Evolutionary conservation across 1,140 invertebrate genomes (phyloP), one percentile per base, ranked within the genome.

Genomic region (Bombus fervidus): DNA sequence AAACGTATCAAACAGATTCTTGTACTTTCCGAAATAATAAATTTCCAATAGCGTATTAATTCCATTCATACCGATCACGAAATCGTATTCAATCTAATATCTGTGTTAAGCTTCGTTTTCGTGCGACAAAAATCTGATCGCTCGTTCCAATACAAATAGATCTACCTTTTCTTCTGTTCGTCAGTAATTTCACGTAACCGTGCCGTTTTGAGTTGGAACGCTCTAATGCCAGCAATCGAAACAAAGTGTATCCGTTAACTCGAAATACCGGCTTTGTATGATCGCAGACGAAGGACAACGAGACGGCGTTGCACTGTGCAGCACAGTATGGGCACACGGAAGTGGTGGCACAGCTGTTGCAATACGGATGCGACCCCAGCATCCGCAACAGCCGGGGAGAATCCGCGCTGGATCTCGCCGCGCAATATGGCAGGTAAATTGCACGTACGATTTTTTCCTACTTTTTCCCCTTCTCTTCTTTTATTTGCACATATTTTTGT

Each of bases 311-410:
- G 86, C 98, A 99, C 93, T 98, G 98, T 93, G 98, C 99, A 1
- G 97, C 98, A 77, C 98, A 99, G 94, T 99, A 99, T 95, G 99
- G 99, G 15, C 98, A 99, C 94, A 97, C 97, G 75, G 96, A 97
- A 83, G 98, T 99, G n/a, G 97, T 99, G 73, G 96, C 96, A 57
- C 96, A 98, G 91, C 96, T 99, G 86, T 95, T 99, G 80, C 96
- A 98, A 88, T 96, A 98, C 90, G 97, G 97, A 87, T 98, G 98
- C 88, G 98, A 99, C 96, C 98, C 98, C 41, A 97, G 97, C 87
- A 97, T 99, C 90, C 96, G 97, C 68, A 99, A 99, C 95, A 96
- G 96, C 81, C 97, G 97, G 72, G 98, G 98, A 59, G 98, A 99
- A 95, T 99, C 98, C 22, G 97, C 99, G 1, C 95, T 99, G 88